Percentiles rank a stretch among this genome's conserved stretches.
Conservation (phyloP, 2,797 vertebrate genomes). For the Sebastes flavidus region DNA sequence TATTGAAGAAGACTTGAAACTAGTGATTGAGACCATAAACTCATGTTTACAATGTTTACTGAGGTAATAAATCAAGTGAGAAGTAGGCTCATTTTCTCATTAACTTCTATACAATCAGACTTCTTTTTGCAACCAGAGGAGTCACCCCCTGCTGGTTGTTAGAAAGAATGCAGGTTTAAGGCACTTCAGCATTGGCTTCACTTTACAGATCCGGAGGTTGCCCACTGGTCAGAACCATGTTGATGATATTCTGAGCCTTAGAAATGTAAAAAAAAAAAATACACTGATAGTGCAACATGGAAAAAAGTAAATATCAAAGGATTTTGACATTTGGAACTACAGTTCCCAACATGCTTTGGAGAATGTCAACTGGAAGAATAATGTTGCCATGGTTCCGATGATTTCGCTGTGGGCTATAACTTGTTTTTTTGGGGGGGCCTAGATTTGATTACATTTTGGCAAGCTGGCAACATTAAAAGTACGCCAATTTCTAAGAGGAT, state of each 20-base stretch:
- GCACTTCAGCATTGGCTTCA: rapidly evolving
- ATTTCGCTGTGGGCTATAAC: neutral
- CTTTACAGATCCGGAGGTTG: rapidly evolving
- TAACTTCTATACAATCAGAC: no score
- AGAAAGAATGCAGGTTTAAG: no score
- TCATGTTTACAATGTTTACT: no score
- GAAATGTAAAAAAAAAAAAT: neutral
- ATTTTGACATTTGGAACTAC: neutral
- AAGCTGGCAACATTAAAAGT: neutral
- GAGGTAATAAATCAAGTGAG: no score
- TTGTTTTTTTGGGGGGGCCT: neutral
- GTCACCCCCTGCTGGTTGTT: no score
- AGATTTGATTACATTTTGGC: neutral
- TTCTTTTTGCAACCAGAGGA: no score
- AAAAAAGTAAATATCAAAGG: neutral
- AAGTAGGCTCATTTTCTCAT: no score
- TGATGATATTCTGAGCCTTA: neutral
- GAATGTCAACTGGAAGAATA: neutral
- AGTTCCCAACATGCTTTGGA: neutral
- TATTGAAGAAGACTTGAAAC: no score
- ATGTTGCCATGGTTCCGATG: neutral
- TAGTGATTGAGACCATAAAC: no score
- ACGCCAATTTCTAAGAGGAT: neutral
- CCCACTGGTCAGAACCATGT: no score
- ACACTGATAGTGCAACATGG: neutral